phyloP scores from a whole-genome alignment of 2,797 vertebrate species.

The Macrochelys suwanniensis region DNA sequence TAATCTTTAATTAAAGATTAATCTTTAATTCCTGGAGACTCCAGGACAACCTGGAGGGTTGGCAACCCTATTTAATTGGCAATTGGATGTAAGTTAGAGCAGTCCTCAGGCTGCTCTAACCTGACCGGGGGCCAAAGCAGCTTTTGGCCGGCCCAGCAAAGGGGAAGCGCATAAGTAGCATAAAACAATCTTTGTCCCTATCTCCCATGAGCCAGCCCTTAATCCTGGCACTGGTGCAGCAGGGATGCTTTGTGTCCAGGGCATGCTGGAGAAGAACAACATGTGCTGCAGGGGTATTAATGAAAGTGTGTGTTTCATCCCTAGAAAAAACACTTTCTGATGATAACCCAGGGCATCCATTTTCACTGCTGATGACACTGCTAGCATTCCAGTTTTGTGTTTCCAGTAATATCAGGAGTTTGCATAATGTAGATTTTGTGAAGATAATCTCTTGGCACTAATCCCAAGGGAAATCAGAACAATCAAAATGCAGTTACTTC shows the following conservation, averaged over 20 bases:
- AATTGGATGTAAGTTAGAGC: background rate
- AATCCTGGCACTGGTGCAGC: rapidly evolving
- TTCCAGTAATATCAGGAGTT: constrained; percentile 11
- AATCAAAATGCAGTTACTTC: constrained; percentile 65
- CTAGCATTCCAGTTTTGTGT: background rate
- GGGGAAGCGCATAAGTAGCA: background rate
- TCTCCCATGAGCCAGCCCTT: background rate
- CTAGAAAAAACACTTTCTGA: constrained; percentile 2
- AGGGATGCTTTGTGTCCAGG: background rate
- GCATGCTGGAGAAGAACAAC: background rate
- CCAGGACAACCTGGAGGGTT: too few species aligned
- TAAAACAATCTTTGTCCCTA: background rate
- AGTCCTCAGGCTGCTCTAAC: background rate
- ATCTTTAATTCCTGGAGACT: too few species aligned
- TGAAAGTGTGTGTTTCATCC: background rate
- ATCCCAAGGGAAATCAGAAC: constrained; percentile 63
- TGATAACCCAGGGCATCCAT: background rate
- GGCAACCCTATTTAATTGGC: background rate
- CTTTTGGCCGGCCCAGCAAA: background rate
- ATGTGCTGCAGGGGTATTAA: background rate
- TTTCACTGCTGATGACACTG: background rate
- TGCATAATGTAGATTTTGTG: background rate
- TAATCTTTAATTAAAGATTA: too few species aligned
- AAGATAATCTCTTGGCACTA: constrained; percentile 34
- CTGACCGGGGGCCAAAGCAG: background rate